Evolutionary conservation across 1,140 invertebrate genomes (phyloP).

Genomic region (Neoseiulus cucumeris): DNA sequence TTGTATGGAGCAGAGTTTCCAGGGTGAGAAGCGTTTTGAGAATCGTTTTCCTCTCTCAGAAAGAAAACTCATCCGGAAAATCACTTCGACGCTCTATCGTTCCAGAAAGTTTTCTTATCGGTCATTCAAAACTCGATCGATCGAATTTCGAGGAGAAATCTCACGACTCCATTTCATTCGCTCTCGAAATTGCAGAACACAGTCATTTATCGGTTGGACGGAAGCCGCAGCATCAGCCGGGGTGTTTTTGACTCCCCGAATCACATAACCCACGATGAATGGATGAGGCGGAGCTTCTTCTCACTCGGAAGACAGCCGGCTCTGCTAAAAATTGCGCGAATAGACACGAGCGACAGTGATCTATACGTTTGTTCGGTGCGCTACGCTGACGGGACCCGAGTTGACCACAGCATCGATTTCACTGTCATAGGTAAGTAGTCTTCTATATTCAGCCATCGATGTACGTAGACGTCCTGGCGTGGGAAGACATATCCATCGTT

Average conservation of each 20-base stretch:
- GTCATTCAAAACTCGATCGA: no score
- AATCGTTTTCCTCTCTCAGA: no score
- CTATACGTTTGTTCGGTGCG: neutral
- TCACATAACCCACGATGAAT: neutral
- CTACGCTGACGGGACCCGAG: neutral
- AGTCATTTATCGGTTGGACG: neutral
- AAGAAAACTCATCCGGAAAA: no score
- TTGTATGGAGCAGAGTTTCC: neutral
- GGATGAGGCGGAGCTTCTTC: neutral
- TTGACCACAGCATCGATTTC: neutral
- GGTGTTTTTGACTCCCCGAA: neutral
- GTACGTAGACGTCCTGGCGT: no score
- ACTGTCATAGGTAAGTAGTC: neutral
- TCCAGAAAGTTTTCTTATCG: no score
- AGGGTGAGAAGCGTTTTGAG: neutral
- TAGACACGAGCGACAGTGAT: neutral
- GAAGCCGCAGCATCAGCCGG: neutral
- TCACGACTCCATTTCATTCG: no score
- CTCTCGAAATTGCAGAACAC: neutral
- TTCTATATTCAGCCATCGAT: no score
- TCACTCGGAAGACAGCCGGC: neutral
- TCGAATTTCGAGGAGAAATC: no score
- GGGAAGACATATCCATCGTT: no score
- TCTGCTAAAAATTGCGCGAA: neutral
- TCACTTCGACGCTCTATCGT: no score